phyloP scores from a whole-genome alignment of 2,797 vertebrate genomes.

The Bradypus variegatus region DNA sequence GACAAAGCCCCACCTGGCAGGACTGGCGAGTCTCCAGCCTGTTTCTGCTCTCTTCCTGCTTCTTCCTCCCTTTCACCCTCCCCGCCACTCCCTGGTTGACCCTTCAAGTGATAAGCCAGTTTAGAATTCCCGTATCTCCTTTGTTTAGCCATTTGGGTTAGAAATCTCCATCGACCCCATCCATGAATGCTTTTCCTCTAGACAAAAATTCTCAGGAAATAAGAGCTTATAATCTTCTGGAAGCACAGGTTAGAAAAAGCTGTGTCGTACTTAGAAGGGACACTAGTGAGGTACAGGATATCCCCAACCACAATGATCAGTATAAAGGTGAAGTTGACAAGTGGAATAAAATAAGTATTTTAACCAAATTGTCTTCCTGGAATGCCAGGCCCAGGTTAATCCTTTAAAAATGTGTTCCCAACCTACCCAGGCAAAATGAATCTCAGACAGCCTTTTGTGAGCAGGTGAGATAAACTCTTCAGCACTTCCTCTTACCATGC shows the following conservation, averaged over 20 bases:
- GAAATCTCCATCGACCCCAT: slow-evolving; percentile 33
- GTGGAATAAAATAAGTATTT: slow-evolving; percentile 62
- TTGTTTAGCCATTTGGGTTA: slow-evolving; percentile 53
- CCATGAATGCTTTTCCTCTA: slow-evolving; percentile 15
- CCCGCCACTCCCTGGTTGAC: slow-evolving; percentile 19
- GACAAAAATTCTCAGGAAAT: slow-evolving; percentile 50
- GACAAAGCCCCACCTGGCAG: slow-evolving; percentile 63
- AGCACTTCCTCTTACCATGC: slow-evolving; percentile 46
- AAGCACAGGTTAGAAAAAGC: slow-evolving; percentile 49
- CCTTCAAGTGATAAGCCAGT: slow-evolving; percentile 41
- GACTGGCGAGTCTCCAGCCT: slow-evolving; percentile 66
- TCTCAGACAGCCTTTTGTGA: slow-evolving; percentile 53
- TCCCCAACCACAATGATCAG: slow-evolving; percentile 52
- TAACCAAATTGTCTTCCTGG: slow-evolving; percentile 64
- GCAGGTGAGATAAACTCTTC: slow-evolving; percentile 49
- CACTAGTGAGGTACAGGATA: slow-evolving; percentile 36
- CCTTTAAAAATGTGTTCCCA: slow-evolving; percentile 68
- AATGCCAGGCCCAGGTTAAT: slow-evolving; percentile 65
- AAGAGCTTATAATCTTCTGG: slow-evolving; percentile 49
- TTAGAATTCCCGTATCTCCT: slow-evolving; percentile 51
- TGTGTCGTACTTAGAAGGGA: slow-evolving; percentile 46
- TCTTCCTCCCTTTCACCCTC: slow-evolving; percentile 13
- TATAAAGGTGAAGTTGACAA: slow-evolving; percentile 55
- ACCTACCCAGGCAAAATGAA: slow-evolving; percentile 60
- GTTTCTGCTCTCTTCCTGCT: slow-evolving; percentile 46